Evolutionary conservation across 2,888 invertebrate genomes (phyloP), one percentile per base, ranked within the genome.

Genomic region (Eilema sororculum): DNA sequence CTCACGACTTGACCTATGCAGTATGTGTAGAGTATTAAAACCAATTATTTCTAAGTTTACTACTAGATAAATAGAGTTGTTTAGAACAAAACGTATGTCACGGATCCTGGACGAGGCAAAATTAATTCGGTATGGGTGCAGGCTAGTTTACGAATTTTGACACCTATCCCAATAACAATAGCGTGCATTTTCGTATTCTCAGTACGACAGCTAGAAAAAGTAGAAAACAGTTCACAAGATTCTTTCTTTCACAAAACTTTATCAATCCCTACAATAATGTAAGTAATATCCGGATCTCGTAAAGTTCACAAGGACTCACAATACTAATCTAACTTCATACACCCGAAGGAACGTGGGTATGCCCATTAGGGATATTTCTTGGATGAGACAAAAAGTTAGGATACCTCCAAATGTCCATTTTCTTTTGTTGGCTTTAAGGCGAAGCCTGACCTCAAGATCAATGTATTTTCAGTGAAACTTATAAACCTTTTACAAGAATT

Each of bases 301-400:
- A 61, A 25, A 57, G 30, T 63, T 62, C 46, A 52, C 30, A 46
- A 64, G 30, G 10, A 68, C 57, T 68, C 67, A 33, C 71, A 75
- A 73, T n/a, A n/a, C 61, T 76, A 80, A 79, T 82, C 75, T 78
- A 79, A 82, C 76, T 82, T 82, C 46, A 52, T 64, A 57, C 56
- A 57, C 77, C 72, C 69, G 20, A 60, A 63, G 69, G 69, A 65
- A 62, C 65, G 62, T 12, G 63, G 41, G 65, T 64, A 71, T 63
- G 68, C 24, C 69, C 22, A 66, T 73, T 67, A 72, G 25, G 37
- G 30, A 20, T 46, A 16, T 65, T 46, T 69, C 28, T 25, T 57
- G 16, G 25, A 13, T 0, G 22, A 67, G 61, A 62, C 56, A 68
- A 52, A 56, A 62, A 37, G 9, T 56, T 22, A 8, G 13, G 30